Percentiles rank a stretch among this genome's conserved stretches.
These are phyloP conservation scores for Schizothorax lantsangensis DNA, from an alignment of 2,797 vertebrate genomes.

Conservation along the genomic window DNA sequence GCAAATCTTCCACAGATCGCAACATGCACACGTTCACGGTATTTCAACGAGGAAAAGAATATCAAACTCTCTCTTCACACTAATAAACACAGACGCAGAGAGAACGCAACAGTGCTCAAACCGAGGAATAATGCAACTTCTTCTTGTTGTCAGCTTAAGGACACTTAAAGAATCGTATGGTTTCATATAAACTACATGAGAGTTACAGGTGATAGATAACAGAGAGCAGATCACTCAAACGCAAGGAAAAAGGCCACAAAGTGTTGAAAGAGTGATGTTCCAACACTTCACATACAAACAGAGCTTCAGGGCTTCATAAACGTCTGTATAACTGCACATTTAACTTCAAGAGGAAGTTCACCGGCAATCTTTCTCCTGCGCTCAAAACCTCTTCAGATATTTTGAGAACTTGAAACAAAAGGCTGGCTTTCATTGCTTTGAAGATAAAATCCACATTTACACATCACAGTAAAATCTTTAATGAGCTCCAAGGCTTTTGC, in stretches of 20 bases:
- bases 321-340: constrained; percentile 3
- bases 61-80: constrained; percentile 2
- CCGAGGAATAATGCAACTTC: constrained; percentile 4
- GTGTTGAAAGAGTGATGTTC: constrained; percentile 56
- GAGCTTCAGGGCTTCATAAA: constrained; percentile 67
- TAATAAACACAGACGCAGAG: background rate
- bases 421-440: background rate
- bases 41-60: background rate
- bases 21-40: constrained; percentile 53
- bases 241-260: background rate
- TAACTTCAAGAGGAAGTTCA: background rate
- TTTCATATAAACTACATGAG: constrained; percentile 70
- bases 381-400: background rate
- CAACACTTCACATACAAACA: constrained; percentile 73
- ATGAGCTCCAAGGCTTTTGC: background rate
- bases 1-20: constrained; percentile 61
- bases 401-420: background rate
- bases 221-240: background rate
- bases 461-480: background rate
- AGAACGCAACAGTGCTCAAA: background rate
- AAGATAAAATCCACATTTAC: background rate
- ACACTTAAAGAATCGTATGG: constrained; percentile 82
- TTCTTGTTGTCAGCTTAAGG: constrained; percentile 73
- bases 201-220: background rate
- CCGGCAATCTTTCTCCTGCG: background rate